phyloP scores from a whole-genome alignment of 2,888 invertebrate genomes.

The Periphyllus acericola region DNA sequence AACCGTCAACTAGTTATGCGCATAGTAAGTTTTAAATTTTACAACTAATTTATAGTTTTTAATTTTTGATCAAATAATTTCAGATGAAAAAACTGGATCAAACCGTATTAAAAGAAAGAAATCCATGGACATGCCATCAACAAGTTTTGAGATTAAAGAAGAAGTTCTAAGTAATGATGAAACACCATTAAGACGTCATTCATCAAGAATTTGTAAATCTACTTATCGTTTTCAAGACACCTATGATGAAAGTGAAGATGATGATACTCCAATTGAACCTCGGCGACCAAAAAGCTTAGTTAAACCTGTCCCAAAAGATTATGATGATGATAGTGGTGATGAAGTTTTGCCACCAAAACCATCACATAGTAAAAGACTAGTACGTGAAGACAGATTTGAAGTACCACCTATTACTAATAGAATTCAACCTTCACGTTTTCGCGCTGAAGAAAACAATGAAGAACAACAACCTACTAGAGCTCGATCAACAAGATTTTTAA shows the following conservation, averaged over 20 bases:
- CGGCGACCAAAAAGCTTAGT: slow-evolving; percentile 15
- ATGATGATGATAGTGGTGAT: slow-evolving; percentile 46
- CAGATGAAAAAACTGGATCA: slow-evolving; percentile 50
- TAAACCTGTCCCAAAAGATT: slow-evolving; percentile 32
- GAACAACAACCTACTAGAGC: slow-evolving; percentile 9
- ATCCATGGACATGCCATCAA: slow-evolving; percentile 28
- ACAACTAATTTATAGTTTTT: background rate
- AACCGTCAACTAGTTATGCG: slow-evolving; percentile 57
- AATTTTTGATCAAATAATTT: slow-evolving; percentile 26
- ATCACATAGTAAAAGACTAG: slow-evolving; percentile 13
- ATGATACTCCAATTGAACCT: background rate
- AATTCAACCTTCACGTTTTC: slow-evolving; percentile 30
- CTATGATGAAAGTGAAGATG: slow-evolving; percentile 64
- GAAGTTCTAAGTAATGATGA: slow-evolving; percentile 56
- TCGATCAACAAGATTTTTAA: slow-evolving; percentile 39
- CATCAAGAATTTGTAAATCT: slow-evolving; percentile 57
- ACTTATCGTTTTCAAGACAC: slow-evolving; percentile 63
- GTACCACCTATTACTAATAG: slow-evolving; percentile 51
- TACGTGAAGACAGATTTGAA: slow-evolving; percentile 48
- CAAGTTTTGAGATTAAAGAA: slow-evolving; percentile 54
- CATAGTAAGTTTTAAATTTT: slow-evolving; percentile 51
- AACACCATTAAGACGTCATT: slow-evolving; percentile 49
- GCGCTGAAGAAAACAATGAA: slow-evolving; percentile 37
- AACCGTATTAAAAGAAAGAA: slow-evolving; percentile 31
- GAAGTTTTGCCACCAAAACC: slow-evolving; percentile 49